Evolutionary conservation across 1,140 invertebrate species (phyloP), one percentile per base, ranked within the genome.

Genomic region (Drosophila nasuta): DNA sequence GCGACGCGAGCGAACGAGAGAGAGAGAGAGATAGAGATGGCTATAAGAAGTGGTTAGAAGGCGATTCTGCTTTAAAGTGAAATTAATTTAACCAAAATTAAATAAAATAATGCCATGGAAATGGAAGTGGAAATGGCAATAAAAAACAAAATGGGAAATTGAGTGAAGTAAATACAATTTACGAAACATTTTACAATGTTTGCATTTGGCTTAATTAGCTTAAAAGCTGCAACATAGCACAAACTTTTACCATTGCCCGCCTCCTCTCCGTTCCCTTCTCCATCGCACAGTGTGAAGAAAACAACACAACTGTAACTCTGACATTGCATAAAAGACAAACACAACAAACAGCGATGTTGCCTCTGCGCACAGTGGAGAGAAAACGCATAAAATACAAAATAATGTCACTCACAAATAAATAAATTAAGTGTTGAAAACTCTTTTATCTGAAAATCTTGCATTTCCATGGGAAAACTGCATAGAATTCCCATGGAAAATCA

Each of bases 301-400:
- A 66, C 46, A 54, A 28, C 54, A 72, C 13, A 7, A 69, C 38
- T 73, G 43, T 54, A 75, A 45, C 75, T 65, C 48, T 58, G 41
- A 20, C 41, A 49, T 67, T 64, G 67, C 51, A 80, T 59, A 70
- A 80, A 80, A 81, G 72, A 66, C 79, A 81, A 79, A 75, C 77
- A 70, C 10, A 76, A 75, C 65, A 54, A 71, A 48, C 62, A 71
- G 17, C 38, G 8, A 8, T 41, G 28, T 17, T 65, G 60, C n/a
- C 20, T 25, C 20, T 43, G 51, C 43, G 52, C 51, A 66, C 64
- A 66, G 51, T 66, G 64, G 52, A 20, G n/a, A 35, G 8, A 46
- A 38, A 63, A 49, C 10, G 6, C 11, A 20, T 48, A 5, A 30
- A 33, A 62, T 49, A 8, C 4, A 7, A 41, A 52, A 38, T 25